phyloP scores from a whole-genome alignment of 2,113 vertebrate species.

The Melanostigma gelatinosum region DNA sequence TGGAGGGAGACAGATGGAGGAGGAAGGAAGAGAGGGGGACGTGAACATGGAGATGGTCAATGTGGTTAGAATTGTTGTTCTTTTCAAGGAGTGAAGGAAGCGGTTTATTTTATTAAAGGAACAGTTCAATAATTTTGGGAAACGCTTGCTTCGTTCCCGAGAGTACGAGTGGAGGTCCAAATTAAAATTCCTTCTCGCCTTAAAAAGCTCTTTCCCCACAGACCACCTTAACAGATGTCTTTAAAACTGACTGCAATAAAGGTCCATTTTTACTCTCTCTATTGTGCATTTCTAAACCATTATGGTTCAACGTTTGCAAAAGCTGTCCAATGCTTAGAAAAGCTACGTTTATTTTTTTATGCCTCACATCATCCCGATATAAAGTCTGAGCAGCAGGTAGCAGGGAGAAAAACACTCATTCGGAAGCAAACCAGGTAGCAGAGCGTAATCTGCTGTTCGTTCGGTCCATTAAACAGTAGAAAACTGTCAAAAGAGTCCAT shows the following conservation, averaged over 20 bases:
- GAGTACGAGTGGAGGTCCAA: too few relatives aligned
- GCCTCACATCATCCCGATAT: not conserved
- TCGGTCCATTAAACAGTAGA: not conserved
- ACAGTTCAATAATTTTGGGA: not conserved
- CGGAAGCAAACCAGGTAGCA: not conserved
- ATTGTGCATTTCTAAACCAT: not conserved
- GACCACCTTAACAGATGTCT: too few relatives aligned
- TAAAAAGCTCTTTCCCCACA: not conserved
- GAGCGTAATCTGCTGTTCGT: not conserved
- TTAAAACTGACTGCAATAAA: not conserved
- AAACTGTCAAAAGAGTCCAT: not conserved
- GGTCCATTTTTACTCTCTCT: not conserved
- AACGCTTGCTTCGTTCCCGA: not conserved
- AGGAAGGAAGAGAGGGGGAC: slow-evolving; percentile 47
- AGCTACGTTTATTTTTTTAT: not conserved
- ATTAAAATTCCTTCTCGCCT: not conserved
- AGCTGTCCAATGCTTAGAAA: not conserved
- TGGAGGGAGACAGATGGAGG: slow-evolving; percentile 61
- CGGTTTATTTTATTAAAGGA: slow-evolving; percentile 6
- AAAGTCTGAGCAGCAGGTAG: not conserved
- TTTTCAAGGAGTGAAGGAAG: slow-evolving; percentile 3
- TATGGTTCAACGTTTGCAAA: not conserved
- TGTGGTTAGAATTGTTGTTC: slow-evolving; percentile 49
- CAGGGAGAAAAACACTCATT: not conserved
- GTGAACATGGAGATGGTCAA: slow-evolving; percentile 46